These are phyloP conservation scores for Buathra laborator DNA, from an alignment of 2,888 invertebrate genomes.

Conservation along the genomic window DNA sequence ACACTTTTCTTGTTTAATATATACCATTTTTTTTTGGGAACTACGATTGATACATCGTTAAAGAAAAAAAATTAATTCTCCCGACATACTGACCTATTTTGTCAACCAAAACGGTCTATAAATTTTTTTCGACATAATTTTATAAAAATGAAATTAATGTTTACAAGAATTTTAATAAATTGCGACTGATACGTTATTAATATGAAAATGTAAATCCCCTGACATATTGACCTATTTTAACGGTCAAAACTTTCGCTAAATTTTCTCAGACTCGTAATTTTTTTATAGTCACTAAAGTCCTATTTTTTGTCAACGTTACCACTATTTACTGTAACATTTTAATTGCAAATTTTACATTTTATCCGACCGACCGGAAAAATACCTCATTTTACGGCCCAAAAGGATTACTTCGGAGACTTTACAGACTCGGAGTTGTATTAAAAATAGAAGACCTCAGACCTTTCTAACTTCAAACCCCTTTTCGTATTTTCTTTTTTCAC, in stretches of 20 bases:
- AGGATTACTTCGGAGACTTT: neutral
- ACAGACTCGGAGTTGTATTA: neutral
- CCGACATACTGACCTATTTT: no score
- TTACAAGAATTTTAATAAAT: no score
- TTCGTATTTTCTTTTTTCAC: neutral
- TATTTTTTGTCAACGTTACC: neutral
- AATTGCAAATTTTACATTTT: conserved; percentile 3
- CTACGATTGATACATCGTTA: no score
- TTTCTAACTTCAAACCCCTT: neutral
- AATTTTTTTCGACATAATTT: no score
- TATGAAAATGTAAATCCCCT: no score
- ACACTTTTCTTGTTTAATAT: no score
- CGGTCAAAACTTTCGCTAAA: neutral
- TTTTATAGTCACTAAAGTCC: neutral
- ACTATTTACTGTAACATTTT: neutral
- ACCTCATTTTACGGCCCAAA: conserved; percentile 10
- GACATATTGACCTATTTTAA: no score
- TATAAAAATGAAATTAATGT: no score
- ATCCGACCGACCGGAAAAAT: conserved; percentile 28
- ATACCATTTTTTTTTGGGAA: no score
- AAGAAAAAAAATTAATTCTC: no score
- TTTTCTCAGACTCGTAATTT: neutral
- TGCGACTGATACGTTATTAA: no score
- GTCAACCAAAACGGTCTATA: no score
- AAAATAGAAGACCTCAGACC: neutral